A percentile compares a stretch with the other conserved stretches of the same genome.
Conservation (phyloP, 2,113 vertebrate species). For the Chloropsis cyanopogon region DNA sequence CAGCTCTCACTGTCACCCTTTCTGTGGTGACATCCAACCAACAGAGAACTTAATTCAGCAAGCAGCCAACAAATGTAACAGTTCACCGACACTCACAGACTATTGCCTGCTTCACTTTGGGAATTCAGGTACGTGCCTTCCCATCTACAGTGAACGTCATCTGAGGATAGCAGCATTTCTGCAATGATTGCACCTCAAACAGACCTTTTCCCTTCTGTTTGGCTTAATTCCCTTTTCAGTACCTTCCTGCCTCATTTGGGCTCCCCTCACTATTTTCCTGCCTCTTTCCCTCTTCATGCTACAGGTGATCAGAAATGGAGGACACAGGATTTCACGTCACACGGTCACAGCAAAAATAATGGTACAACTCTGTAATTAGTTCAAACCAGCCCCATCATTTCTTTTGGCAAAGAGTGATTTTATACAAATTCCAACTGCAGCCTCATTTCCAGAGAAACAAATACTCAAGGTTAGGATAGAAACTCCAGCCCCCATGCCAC, state of each 20-base stretch:
- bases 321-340: neutral
- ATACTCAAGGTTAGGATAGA: neutral
- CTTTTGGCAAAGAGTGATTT: neutral
- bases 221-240: neutral
- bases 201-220: neutral
- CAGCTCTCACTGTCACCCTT: neutral
- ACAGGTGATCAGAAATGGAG: neutral
- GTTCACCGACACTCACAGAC: neutral
- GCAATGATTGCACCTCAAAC: neutral
- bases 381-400: neutral
- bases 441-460: neutral
- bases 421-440: neutral
- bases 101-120: neutral
- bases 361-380: neutral
- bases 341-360: neutral
- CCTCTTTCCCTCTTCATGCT: neutral
- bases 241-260: neutral
- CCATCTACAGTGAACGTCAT: fast-evolving
- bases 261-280: neutral
- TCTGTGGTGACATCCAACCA: neutral
- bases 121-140: fast-evolving
- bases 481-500: neutral
- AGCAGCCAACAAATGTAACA: neutral
- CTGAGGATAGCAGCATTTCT: neutral
- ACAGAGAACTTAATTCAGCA: neutral